Evolutionary conservation across 2,888 invertebrate genomes (phyloP).

Genomic region (Cheiracanthium punctorium): DNA sequence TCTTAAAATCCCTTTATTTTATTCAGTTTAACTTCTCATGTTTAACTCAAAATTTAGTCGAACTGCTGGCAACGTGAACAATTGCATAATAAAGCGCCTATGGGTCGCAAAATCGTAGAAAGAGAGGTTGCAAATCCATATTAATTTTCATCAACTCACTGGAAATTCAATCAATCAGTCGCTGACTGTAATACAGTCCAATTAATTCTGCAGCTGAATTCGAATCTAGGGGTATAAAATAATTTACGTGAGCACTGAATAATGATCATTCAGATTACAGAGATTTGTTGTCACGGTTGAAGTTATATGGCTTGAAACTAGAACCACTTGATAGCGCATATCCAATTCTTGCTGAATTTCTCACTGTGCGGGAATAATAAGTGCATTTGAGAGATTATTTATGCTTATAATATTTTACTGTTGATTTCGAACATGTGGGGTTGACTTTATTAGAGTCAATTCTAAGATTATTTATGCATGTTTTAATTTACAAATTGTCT

Average conservation of each 20-base stretch:
- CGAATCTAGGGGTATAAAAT: slow-evolving; percentile 2
- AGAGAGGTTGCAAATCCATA: slow-evolving; percentile 8
- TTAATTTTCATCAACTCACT: slow-evolving; percentile 8
- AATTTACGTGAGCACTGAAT: not conserved
- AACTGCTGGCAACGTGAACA: not conserved
- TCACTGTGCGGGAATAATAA: not conserved
- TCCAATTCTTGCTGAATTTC: not conserved
- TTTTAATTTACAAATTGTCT: no score
- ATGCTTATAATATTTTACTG: no score
- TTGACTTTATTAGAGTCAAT: no score
- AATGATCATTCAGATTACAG: not conserved
- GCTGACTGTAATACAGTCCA: not conserved
- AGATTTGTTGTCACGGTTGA: not conserved
- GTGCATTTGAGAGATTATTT: no score
- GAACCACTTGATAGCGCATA: not conserved
- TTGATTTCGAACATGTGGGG: no score
- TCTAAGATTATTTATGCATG: no score
- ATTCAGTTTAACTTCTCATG: not conserved
- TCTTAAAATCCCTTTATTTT: not conserved
- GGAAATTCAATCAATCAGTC: slow-evolving; percentile 8
- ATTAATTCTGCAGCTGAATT: not conserved
- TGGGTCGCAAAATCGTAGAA: not conserved
- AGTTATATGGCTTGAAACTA: not conserved
- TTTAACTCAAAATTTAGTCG: not conserved
- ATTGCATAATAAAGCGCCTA: not conserved